Base-by-base conservation (phyloP, 2,888 invertebrate species). In the Xanthorhoe designata region DNA sequence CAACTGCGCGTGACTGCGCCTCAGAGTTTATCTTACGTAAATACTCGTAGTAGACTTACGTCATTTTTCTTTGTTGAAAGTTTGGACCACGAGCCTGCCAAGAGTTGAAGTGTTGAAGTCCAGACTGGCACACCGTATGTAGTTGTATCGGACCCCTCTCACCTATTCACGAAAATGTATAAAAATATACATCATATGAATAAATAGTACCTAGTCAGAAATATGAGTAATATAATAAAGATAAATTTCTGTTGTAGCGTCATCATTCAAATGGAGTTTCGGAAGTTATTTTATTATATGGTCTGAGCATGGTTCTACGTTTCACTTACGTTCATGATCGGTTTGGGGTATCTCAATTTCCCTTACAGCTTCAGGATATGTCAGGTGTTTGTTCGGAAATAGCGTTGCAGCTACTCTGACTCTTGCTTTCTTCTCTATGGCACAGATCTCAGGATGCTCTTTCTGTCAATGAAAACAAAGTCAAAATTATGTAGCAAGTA, bases 51-150 rank as follows among this genome's bases (percentile, higher is more conserved):
- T 24, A 24, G 24, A 32, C 19, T 50, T 59, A 59, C 58, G n/a
- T 18, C 15, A 17, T 17, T 15, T 8, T 59, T 19, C 9, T 38
- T n/a, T 7, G 51, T 0, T 42, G 8, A 15, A 51, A 42, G 9
- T 19, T 59, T 5, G 24, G 15, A 0, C 38, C 51, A 8, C 89
- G 81, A 0, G 89, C 89, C 53, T 86, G 85, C 4, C 88, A 77
- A 8, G 59, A 54, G 15, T 62, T 62, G 15, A 18, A 62, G 3
- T 59, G 24, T 0, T 62, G 13, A 0, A 47, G 35, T 9, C 66
- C 66, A 0, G 17, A 13, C 2, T 45, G 19, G 8, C 19, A 55
- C 1, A 66, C 35, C 2, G 8, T 29, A 8, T 54, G 80, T 1
- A 83, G 71, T 55, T 73, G 72, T n/a, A 78, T 76, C 10, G 78